These are phyloP conservation scores for Hycleus phaleratus DNA, from an alignment of 1,140 invertebrate genomes.

Conservation along the genomic window DNA sequence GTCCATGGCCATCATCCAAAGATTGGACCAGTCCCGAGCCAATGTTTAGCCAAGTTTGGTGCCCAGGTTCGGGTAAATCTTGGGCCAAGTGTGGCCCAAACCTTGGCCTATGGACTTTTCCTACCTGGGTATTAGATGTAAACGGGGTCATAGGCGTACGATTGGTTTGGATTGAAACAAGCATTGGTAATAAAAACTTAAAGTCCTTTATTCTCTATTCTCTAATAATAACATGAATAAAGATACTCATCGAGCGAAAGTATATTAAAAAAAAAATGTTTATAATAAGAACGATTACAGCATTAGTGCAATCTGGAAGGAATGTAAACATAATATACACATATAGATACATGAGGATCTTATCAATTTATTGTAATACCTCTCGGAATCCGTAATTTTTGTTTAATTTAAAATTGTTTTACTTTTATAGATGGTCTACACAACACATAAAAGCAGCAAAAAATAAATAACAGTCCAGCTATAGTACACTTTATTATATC, in stretches of 20 bases:
- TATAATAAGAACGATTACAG: constrained; percentile 19
- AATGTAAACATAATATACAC: constrained; percentile 11
- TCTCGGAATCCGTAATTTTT: constrained; percentile 3
- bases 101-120: no score
- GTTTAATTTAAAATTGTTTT: constrained; percentile 18
- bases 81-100: no score
- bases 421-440: constrained; percentile 20
- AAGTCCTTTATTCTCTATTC: constrained; percentile 32
- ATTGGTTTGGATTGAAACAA: no score
- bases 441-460: constrained; percentile 34
- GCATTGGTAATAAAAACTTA: constrained; percentile 34
- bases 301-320: constrained; percentile 22
- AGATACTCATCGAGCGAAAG: constrained; percentile 32
- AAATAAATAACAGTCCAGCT: constrained; percentile 36
- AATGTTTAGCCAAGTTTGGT: no score
- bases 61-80: no score
- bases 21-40: no score
- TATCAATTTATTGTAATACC: no score
- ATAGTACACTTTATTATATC: constrained; percentile 33
- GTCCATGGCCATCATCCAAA: no score
- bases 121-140: no score
- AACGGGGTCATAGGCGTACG: no score
- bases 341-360: neutral
- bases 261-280: no score
- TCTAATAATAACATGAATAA: constrained; percentile 36